phyloP scores from a whole-genome alignment of 1,140 invertebrate species.

The Heliconius himera region DNA sequence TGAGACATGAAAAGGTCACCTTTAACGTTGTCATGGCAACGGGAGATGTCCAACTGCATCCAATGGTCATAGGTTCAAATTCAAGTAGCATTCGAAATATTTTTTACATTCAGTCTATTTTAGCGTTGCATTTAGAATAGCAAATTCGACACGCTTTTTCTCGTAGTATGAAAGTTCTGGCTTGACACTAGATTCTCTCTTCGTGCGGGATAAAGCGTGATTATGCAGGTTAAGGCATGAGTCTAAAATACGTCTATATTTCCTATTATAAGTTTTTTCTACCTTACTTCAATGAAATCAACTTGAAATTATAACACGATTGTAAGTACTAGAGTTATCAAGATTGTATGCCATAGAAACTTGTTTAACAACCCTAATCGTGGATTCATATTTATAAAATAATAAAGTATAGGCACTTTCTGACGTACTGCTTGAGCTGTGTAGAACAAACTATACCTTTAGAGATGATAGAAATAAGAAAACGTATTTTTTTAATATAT shows the following conservation, averaged over 20 bases:
- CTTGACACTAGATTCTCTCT: background rate
- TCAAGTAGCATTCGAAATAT: no score
- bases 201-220: background rate
- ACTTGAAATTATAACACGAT: slow-evolving; percentile 1
- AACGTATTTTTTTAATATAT: background rate
- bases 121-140: no score
- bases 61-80: no score
- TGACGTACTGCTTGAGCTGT: background rate
- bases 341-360: slow-evolving; percentile 11
- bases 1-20: no score
- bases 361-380: slow-evolving; percentile 11
- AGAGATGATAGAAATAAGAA: background rate
- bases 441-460: background rate
- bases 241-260: background rate
- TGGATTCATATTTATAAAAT: slow-evolving; percentile 12
- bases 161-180: background rate
- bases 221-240: background rate
- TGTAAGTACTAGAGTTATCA: background rate
- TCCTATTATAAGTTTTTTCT: background rate
- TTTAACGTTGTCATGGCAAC: no score
- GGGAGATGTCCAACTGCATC: no score
- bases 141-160: no score
- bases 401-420: slow-evolving; percentile 9
- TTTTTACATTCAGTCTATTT: no score
- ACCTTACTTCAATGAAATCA: background rate